Conservation (phyloP, 2,113 vertebrate species). For the Synodontis membranacea region DNA sequence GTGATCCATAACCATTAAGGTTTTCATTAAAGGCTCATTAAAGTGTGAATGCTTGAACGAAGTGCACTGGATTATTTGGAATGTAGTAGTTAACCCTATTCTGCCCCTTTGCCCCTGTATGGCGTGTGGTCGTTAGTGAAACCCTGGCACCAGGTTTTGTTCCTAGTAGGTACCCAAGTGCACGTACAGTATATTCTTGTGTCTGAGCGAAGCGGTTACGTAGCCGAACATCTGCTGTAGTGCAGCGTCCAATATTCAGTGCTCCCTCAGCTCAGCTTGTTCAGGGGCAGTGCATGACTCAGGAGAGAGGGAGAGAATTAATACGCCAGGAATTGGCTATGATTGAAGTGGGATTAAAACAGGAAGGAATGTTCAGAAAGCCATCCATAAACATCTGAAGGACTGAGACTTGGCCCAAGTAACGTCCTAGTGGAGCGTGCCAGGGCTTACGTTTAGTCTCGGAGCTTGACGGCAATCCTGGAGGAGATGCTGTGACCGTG, state of each 20-base stretch:
- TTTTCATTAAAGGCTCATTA: conserved; percentile 3
- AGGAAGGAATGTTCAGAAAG: neutral
- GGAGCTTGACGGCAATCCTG: conserved; percentile 7
- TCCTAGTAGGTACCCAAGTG: neutral
- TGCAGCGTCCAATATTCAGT: neutral
- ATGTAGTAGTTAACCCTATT: conserved; percentile 12
- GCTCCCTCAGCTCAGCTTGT: conserved; percentile 6
- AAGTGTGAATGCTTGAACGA: neutral
- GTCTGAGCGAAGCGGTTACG: neutral
- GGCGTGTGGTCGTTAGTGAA: conserved; percentile 11
- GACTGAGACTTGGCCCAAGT: neutral
- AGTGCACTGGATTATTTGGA: conserved; percentile 24
- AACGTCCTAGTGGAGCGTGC: neutral
- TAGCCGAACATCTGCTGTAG: conserved; percentile 18
- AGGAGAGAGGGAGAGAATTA: neutral
- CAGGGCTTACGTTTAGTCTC: neutral
- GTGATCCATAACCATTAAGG: conserved; percentile 14
- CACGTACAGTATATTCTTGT: neutral
- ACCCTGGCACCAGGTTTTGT: neutral
- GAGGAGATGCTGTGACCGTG: conserved; percentile 45
- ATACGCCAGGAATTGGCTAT: conserved; percentile 1
- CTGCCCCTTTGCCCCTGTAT: neutral
- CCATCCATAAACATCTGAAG: conserved; percentile 20
- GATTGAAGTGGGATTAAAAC: conserved; percentile 8
- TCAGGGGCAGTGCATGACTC: neutral